Base-by-base conservation (phyloP, 92 coral and sea anemone species). In the Plumapathes pennacea region DNA sequence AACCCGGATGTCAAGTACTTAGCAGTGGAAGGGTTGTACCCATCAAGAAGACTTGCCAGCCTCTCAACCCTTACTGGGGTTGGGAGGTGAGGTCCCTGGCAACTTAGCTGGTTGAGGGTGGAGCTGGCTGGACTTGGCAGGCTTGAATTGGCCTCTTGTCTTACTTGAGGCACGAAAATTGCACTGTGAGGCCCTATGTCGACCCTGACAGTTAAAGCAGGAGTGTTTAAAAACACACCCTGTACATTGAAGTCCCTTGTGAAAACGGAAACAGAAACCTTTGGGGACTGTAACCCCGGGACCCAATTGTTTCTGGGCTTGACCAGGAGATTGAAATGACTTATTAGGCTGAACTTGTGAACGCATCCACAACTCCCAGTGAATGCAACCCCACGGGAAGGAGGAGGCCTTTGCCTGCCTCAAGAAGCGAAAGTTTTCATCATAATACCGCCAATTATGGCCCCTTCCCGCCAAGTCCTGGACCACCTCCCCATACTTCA, bases 171-270 rank as follows among this genome's bases (percentile, higher is more conserved):
- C 50, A 67, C 83, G 69, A 82, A 75, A 75, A 60, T 53, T 60
- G 57, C 89, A 82, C 38, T 20, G 33, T 0, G 26, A 38, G 12
- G 57, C 59, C 2, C 43, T 32, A 26, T 74, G 88, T n/a, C 25
- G 33, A 38, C 73, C 78, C 22, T 57, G 56, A 33, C 89, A 82
- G 18, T 75, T 68, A 55, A 27, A 62, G 46, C 78, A 82, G 1
- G 17, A 27, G 40, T 81, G 88, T 34, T 78, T 78, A 54, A 50
- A 82, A 0, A 31, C 52, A 39, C 89, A 74, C 1, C 74, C 74
- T 0, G 71, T 33, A 52, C 82, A 73, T 24, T 50, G 60, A 19
- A 25, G 48, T 2, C 67, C 82, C 45, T 54, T 62, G 45, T 49
- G 77, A 18, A 67, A 68, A 3, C 43, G 19, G 17, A 46, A 59